Conservation (phyloP, 2,113 vertebrate species). For the Poeciliopsis occidentalis region DNA sequence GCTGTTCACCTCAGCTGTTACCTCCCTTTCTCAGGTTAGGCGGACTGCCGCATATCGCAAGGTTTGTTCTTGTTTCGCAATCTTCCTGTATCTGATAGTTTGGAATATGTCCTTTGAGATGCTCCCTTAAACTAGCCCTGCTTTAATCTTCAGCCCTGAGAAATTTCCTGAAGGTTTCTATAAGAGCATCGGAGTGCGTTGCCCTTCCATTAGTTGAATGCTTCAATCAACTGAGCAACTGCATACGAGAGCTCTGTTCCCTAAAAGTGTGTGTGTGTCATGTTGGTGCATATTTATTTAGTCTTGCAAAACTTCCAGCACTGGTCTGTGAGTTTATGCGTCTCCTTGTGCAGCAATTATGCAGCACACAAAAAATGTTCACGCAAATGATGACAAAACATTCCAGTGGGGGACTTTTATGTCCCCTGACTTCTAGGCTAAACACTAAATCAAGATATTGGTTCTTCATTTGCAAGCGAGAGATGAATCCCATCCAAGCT, state of each 20-base stretch:
- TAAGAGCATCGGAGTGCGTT: conserved; percentile 66
- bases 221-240: conserved; percentile 72
- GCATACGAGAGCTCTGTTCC: conserved; percentile 60
- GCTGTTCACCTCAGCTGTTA: neutral
- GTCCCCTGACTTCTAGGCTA: conserved; percentile 10
- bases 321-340: conserved; percentile 17
- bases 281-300: conserved; percentile 20
- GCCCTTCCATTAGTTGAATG: conserved; percentile 67
- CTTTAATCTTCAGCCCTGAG: too few relatives aligned
- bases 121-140: neutral
- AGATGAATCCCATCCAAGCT: neutral
- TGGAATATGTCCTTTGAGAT: neutral
- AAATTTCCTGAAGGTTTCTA: too few relatives aligned
- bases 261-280: conserved; percentile 21
- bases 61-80: neutral
- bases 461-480: neutral
- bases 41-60: neutral
- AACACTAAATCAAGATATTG: conserved; percentile 41
- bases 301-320: conserved; percentile 20
- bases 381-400: conserved; percentile 13
- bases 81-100: neutral
- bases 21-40: too few relatives aligned
- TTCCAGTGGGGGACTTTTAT: conserved; percentile 29
- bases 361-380: neutral
- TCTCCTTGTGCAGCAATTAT: conserved; percentile 8